These are phyloP conservation scores for Sipha maydis DNA, from an alignment of 2,888 invertebrate genomes.

Conservation along the genomic window DNA sequence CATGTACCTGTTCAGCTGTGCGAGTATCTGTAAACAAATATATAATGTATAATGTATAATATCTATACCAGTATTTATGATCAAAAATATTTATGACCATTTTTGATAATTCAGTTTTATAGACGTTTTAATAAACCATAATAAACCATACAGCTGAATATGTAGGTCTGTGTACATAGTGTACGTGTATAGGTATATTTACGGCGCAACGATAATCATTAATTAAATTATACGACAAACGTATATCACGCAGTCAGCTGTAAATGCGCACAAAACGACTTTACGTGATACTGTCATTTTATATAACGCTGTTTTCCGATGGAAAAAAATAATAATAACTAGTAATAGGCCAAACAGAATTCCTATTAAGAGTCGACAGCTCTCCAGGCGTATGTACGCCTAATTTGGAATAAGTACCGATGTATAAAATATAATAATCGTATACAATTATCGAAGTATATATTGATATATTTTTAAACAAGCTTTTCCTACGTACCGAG, in stretches of 20 bases:
- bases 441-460: neutral
- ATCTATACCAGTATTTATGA: neutral
- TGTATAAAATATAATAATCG: neutral
- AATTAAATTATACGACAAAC: neutral
- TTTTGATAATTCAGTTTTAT: neutral
- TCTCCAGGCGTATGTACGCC: neutral
- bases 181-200: neutral
- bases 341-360: neutral
- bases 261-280: neutral
- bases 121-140: neutral
- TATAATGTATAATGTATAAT: too few species aligned
- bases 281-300: too few species aligned
- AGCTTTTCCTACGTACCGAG: neutral
- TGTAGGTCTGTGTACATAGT: neutral
- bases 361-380: neutral
- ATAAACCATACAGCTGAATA: neutral
- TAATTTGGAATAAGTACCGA: neutral
- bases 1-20: neutral
- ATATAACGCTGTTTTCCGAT: neutral
- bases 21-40: too few species aligned
- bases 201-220: neutral
- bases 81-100: neutral
- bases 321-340: slow-evolving; percentile 2
- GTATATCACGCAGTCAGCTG: neutral
- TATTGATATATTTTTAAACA: neutral